Percentiles rank a stretch among this genome's conserved stretches.
Evolutionary conservation across 2,113 vertebrate genomes (phyloP).

Genomic region (Apeltes quadracus): DNA sequence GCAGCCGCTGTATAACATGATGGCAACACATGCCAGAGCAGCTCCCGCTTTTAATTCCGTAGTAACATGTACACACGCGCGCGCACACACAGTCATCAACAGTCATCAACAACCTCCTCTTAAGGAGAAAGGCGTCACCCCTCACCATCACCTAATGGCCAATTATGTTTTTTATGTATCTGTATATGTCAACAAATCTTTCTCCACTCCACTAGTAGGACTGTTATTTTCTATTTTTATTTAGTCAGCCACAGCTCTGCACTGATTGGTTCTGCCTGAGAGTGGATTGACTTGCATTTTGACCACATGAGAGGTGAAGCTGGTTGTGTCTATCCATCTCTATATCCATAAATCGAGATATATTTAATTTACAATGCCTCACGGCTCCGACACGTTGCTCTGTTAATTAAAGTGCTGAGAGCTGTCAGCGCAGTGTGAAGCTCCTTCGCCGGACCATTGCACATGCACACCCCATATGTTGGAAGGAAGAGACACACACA

Average conservation of each 20-base stretch:
- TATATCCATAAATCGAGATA: neutral
- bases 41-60: slow-evolving; percentile 7
- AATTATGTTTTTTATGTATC: neutral
- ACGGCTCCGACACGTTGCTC: neutral
- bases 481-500: neutral
- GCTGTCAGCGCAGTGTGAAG: neutral
- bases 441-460: neutral
- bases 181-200: neutral
- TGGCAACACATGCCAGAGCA: slow-evolving; percentile 22
- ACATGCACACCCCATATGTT: slow-evolving; percentile 14
- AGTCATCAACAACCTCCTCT: neutral
- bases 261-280: slow-evolving; percentile 12
- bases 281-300: neutral
- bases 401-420: neutral
- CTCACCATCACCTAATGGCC: neutral
- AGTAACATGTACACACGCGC: slow-evolving; percentile 17
- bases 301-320: neutral
- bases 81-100: neutral
- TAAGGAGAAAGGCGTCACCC: neutral
- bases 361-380: neutral
- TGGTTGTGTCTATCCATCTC: neutral
- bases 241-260: neutral
- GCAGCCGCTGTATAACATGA: slow-evolving; percentile 25
- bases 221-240: neutral
- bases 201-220: neutral